phyloP scores from a whole-genome alignment of 1,140 invertebrate species.

The Drosophila ercepeae region DNA sequence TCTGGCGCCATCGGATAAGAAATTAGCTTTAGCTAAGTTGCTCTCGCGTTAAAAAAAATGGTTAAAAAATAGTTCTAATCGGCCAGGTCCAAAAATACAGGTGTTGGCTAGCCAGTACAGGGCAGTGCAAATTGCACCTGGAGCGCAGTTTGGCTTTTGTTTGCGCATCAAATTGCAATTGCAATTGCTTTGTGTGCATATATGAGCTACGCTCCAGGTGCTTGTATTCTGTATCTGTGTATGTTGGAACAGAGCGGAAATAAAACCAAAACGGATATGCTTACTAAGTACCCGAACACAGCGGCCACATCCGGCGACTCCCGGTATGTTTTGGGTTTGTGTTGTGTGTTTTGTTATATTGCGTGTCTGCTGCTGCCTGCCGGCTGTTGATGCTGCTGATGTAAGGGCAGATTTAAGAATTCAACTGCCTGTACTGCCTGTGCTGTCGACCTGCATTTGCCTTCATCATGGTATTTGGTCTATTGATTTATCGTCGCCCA shows the following conservation, averaged over 20 bases:
- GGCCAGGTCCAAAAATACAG: constrained; percentile 12
- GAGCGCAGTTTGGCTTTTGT: constrained; percentile 55
- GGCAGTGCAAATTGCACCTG: constrained; percentile 3
- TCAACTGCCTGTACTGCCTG: too few species aligned
- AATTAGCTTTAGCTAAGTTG: constrained; percentile 55
- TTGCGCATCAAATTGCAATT: constrained; percentile 79
- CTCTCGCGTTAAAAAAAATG: constrained; percentile 1
- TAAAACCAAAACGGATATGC: constrained; percentile 82
- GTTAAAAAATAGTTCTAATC: constrained; percentile 29
- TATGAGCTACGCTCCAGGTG: constrained; percentile 30
- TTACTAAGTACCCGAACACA: constrained; percentile 76
- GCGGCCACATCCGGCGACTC: constrained; percentile 66
- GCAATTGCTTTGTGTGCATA: constrained; percentile 62
- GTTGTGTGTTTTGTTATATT: background rate
- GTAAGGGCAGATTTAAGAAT: constrained; percentile 14
- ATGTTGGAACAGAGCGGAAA: constrained; percentile 58
- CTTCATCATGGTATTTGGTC: constrained; percentile 40
- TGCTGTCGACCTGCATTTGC: constrained; percentile 23
- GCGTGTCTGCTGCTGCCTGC: background rate
- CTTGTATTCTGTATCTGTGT: constrained; percentile 9
- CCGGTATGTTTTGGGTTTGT: background rate
- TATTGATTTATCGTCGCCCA: constrained; percentile 7
- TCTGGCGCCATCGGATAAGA: too few species aligned
- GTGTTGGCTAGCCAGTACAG: constrained; percentile 1
- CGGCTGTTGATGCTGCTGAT: constrained; percentile 11